phyloP scores from a whole-genome alignment of 2,888 invertebrate genomes.

The Cryptocephalus moraei region DNA sequence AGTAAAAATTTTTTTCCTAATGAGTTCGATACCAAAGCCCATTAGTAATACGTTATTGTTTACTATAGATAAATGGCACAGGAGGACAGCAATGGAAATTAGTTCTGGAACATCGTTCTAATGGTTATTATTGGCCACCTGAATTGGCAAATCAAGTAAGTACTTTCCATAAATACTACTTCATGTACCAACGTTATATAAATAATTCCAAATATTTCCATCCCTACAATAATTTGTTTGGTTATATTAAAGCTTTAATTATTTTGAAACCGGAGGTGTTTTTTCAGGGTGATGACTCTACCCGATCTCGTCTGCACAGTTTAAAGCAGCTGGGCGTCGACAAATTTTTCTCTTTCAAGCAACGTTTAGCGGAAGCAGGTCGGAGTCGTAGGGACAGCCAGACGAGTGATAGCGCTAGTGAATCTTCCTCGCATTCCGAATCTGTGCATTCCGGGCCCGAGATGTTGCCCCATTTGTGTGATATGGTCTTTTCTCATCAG shows the following conservation, averaged over 20 bases:
- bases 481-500: slow-evolving; percentile 48
- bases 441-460: slow-evolving; percentile 29
- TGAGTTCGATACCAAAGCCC: not conserved
- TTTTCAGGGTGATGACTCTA: slow-evolving; percentile 28
- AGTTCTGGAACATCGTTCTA: slow-evolving; percentile 66
- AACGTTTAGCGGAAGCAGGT: slow-evolving; percentile 48
- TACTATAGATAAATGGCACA: slow-evolving; percentile 30
- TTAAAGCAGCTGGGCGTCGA: slow-evolving; percentile 60
- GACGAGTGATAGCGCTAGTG: slow-evolving; percentile 31
- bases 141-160: slow-evolving; percentile 27
- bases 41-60: not conserved
- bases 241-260: too few species aligned
- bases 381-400: slow-evolving; percentile 29
- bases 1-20: too few species aligned
- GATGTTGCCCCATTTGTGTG: slow-evolving; percentile 37
- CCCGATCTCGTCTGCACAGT: slow-evolving; percentile 48
- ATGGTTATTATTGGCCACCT: slow-evolving; percentile 60
- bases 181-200: not conserved
- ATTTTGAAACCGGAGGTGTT: not conserved
- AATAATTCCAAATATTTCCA: too few species aligned
- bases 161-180: not conserved
- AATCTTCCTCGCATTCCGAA: slow-evolving; percentile 26
- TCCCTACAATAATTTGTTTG: too few species aligned
- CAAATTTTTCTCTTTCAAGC: slow-evolving; percentile 53
- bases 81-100: slow-evolving; percentile 74